Evolutionary conservation across 2,113 vertebrate genomes (phyloP), one percentile per base, ranked within the genome.

Genomic region (Centropus unirufus): DNA sequence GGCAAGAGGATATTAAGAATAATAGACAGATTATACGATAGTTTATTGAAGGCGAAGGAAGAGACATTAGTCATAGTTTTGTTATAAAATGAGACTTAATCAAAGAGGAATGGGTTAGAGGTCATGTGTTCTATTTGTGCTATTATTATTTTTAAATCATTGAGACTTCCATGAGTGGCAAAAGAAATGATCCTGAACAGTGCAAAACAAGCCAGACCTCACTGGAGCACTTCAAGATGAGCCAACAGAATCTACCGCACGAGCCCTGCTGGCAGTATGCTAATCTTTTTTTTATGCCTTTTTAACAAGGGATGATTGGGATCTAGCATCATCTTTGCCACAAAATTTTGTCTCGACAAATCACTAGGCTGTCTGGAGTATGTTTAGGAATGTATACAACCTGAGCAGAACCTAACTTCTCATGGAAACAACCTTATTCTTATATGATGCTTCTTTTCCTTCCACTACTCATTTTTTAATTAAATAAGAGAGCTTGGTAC

Each of bases 151-250:
- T 98, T 98, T 98, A 97, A 97, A 97, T 98, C 96, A 97, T 94
- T 97, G 96, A 98, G 97, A 97, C 96, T 96, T 95, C 96, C 94
- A 96, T 98, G 98, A 99, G 97, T 98, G 98, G 98, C 98, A 98
- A 98, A 97, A 96, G 96, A 98, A 98, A 98, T 97, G 98, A 98
- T 98, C 92, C 97, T 96, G 97, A 98, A 98, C 98, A 96, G 97
- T 97, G 97, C 95, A 98, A 98, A 98, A 98, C 97, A 98, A 98
- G 98, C 95, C 97, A 97, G 95, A 97, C 98, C 98, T 98, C 98
- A 98, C 97, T 69, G 83, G 97, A 98, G 97, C 98, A 98, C 98
- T 99, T 98, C 98, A 98, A 98, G 98, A 98, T 98, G 98, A 98
- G 98, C 98, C 83, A 97, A 95, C 93, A 98, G 97, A 98, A 98